These are phyloP conservation scores for Anthopleura xanthogrammica DNA, from an alignment of 92 coral and sea anemone species.

Conservation along the genomic window DNA sequence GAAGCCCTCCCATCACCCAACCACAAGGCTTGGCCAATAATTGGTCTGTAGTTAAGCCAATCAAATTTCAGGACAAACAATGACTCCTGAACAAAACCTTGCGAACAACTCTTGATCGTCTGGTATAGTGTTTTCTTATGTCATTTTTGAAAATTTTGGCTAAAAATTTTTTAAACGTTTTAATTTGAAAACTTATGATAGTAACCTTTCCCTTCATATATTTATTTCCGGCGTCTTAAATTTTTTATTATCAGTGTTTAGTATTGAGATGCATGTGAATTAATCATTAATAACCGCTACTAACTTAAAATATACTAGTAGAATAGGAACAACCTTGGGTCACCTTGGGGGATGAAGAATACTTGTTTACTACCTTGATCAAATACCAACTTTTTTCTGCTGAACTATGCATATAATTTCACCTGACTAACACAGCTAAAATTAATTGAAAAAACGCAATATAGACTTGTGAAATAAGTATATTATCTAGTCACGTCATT, in stretches of 20 bases:
- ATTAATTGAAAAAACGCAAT: not conserved
- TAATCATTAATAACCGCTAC: not conserved
- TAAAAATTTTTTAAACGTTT: too few species aligned
- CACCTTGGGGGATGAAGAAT: not conserved
- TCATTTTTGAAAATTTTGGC: too few species aligned
- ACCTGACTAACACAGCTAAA: not conserved
- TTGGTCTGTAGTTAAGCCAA: not conserved
- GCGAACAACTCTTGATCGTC: too few species aligned
- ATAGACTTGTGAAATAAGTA: too few species aligned
- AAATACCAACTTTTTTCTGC: not conserved
- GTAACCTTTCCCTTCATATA: not conserved
- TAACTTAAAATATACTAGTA: not conserved
- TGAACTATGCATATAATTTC: not conserved
- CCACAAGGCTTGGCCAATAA: not conserved
- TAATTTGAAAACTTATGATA: not conserved
- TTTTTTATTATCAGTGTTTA: not conserved
- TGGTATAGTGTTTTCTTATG: too few species aligned
- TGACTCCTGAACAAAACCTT: not conserved
- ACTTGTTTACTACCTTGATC: not conserved
- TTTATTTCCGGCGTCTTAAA: not conserved
- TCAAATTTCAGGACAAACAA: too few species aligned
- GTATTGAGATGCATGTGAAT: not conserved
- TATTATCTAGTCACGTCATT: too few species aligned
- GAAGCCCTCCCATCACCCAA: not conserved
- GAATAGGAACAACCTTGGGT: not conserved